Base-by-base conservation (phyloP, 2,113 vertebrate genomes). In the Passer montanus region DNA sequence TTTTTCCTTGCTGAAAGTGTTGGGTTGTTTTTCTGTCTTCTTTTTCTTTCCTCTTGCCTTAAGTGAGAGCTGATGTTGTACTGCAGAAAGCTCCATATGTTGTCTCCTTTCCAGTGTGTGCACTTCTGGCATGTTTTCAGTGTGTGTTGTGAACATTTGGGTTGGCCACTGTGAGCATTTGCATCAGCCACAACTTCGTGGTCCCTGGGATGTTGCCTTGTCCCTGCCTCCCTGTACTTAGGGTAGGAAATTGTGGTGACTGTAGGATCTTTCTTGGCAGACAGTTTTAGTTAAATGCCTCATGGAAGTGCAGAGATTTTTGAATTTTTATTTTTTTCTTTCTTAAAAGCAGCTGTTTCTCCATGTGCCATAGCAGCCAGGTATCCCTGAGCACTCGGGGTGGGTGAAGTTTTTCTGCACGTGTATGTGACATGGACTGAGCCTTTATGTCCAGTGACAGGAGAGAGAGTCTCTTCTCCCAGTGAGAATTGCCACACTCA, bases 161-260 rank as follows among this genome's bases (percentile, higher is more conserved):
- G 35, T 24, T 53, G 68, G 44, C 84, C 83, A 72, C 85, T 0
- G 0, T 27, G 72, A 89, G 44, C 20, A 27, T 87, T 91, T 83
- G 35, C 67, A 24, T 83, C 69, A 77, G 55, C 93, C 78, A 60
- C 78, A 39, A 13, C 76, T 88, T 66, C 0, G 2, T 68, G 85
- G 92, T 84, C 69, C 64, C 28, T 11, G 52, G 87, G 79, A 30
- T 33, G n/a, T 49, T 94, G 94, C 76, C 69, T 74, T 81, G 60
- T 77, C 44, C 33, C 52, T 79, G 31, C 50, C 30, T 76, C 47
- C 31, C 49, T 92, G 31, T 52, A 8, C 37, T 86, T 84, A 44
- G 73, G 60, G 50, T 53, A 82, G 92, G 90, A 90, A 95, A 23
- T 22, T 81, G 88, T 80, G 92, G 79, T 86, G 47, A 46, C 70